phyloP scores from a whole-genome alignment of 1,140 invertebrate species.

The Listronotus bonariensis region DNA sequence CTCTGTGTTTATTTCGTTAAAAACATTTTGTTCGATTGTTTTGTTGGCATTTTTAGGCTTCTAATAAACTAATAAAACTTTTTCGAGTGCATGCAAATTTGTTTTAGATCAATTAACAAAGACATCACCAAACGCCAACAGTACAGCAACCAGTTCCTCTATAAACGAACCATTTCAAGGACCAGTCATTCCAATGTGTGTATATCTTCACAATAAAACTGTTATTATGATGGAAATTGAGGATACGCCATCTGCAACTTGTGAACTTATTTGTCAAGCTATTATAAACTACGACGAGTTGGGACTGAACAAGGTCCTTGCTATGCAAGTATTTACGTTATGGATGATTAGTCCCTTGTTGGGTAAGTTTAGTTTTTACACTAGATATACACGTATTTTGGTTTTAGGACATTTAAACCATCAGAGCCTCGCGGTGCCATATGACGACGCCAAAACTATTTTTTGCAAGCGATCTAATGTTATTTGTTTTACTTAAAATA shows the following conservation, averaged over 20 bases:
- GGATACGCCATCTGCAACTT: constrained; percentile 64
- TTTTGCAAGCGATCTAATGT: too few species aligned
- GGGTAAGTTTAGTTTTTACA: constrained; percentile 51
- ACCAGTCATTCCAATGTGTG: constrained; percentile 61
- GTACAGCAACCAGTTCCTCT: constrained; percentile 7
- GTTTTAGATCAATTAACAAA: neutral
- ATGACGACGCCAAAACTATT: too few species aligned
- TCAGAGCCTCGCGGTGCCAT: too few species aligned
- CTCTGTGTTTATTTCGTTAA: too few species aligned
- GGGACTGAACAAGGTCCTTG: constrained; percentile 64
- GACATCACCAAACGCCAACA: constrained; percentile 1
- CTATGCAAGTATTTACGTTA: constrained; percentile 65
- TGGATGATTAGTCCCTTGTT: constrained; percentile 70
- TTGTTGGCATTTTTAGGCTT: too few species aligned
- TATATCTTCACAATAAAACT: constrained; percentile 69
- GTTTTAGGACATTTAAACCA: too few species aligned
- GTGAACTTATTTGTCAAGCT: constrained; percentile 62
- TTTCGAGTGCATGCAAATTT: neutral
- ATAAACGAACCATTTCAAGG: constrained; percentile 38
- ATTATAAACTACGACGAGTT: constrained; percentile 66
- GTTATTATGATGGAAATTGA: constrained; percentile 74
- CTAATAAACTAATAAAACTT: too few species aligned
- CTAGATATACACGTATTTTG: too few species aligned
- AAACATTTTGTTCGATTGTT: too few species aligned
- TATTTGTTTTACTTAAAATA: too few species aligned